Evolutionary conservation across 2,797 vertebrate genomes (phyloP), one percentile per base, ranked within the genome.

Genomic region (Euthynnus affinis): DNA sequence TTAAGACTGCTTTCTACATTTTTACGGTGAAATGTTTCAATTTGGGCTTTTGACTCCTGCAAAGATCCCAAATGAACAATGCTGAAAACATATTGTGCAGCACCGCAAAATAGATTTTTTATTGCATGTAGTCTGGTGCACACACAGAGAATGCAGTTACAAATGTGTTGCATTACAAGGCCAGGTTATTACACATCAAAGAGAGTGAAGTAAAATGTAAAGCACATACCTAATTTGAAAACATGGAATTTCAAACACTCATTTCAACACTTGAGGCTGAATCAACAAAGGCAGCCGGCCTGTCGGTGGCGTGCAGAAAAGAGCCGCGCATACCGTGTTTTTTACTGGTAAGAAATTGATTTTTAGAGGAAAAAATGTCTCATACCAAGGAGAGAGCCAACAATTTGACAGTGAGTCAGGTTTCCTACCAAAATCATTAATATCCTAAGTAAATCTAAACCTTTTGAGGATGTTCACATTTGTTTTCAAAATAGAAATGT

Each of bases 221-320:
- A 85, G 71, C 67, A 70, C 51, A 61, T 5, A 57, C 51, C 65
- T 85, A 69, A 88, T 87, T 79, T 69, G 64, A 86, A 85, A 89
- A 88, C 80, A 83, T 55, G 23, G 73, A 88, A 85, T 88, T 86
- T 87, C 23, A 83, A 88, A 86, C 52, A n/a, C n/a, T n/a, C n/a
- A n/a, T n/a, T n/a, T n/a, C n/a, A 84, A 71, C 57, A 83, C 80
- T 72, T 0, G 34, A 84, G 77, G 76, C 76, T 14, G 34, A 53
- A 48, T 67, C 62, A 64, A 81, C 83, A 70, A 62, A 80, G 59
- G 46, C 27, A 0, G 51, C 46, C 5, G 20, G 25, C 65, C 74
- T 55, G 61, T 59, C 20, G 4, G 27, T 32, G 1, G 34, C 22
- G 62, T 1, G 34, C 68, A 60, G 46, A 68, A 66, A 79, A 67